phyloP scores from a whole-genome alignment of 1,140 invertebrate species.

The Dinoponera quadriceps region DNA sequence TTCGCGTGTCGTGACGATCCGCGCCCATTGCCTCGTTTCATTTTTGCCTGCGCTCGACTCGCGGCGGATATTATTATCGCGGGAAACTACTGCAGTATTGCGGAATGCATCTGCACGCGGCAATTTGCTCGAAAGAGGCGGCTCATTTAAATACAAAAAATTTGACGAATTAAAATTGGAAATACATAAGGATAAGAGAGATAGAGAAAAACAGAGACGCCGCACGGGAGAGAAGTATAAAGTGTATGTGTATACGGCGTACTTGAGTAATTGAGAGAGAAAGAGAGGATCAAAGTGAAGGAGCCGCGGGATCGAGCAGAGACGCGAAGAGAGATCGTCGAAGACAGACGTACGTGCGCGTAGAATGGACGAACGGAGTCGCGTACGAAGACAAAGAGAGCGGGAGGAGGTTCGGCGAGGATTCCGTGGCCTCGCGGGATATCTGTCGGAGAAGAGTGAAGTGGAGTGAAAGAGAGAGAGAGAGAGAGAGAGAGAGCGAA shows the following conservation, averaged over 20 bases:
- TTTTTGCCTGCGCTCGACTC: constrained; percentile 5
- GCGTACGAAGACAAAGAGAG: constrained; percentile 1
- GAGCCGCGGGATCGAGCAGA: neutral
- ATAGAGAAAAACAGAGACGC: neutral
- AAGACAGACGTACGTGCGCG: neutral
- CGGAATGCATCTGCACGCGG: too few relatives aligned
- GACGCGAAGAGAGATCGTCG: neutral
- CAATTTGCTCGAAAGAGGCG: too few relatives aligned
- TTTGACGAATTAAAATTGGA: neutral
- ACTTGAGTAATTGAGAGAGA: too few relatives aligned
- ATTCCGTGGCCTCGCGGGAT: neutral
- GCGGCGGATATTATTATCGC: constrained; percentile 3
- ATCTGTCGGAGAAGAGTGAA: neutral
- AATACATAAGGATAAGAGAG: neutral
- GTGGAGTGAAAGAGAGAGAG: too few relatives aligned
- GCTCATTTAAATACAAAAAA: neutral
- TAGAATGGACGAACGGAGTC: neutral
- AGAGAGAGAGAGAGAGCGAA: neutral
- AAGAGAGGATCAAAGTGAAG: neutral
- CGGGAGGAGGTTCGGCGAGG: neutral
- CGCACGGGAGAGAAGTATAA: too few relatives aligned
- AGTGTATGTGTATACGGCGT: neutral
- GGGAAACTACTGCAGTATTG: neutral
- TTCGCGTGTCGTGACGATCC: too few relatives aligned
- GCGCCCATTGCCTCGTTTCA: neutral